phyloP scores from a whole-genome alignment of 1,140 invertebrate genomes.

The Aphaenogaster ashmeadi region DNA sequence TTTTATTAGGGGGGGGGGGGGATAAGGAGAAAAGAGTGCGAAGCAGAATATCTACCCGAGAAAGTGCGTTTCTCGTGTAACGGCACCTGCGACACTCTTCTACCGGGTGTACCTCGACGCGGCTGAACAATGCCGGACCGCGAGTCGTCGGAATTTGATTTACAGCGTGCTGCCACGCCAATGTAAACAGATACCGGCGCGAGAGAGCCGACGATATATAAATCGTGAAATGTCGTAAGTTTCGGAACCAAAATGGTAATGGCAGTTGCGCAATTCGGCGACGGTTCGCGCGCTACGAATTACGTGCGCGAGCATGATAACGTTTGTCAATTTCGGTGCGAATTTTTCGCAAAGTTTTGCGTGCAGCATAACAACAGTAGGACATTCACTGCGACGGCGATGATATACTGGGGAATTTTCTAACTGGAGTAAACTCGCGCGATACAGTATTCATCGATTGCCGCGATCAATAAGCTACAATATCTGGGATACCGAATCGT shows the following conservation, averaged over 20 bases:
- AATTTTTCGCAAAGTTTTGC: constrained; percentile 62
- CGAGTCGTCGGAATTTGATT: constrained; percentile 72
- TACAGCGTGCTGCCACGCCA: constrained; percentile 59
- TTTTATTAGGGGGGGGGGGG: constrained; percentile 68
- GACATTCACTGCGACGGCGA: not conserved
- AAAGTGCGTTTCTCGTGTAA: constrained; percentile 68
- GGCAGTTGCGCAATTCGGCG: constrained; percentile 59
- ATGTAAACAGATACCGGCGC: constrained; percentile 71
- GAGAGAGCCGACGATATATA: constrained; percentile 59
- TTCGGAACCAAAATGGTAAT: constrained; percentile 70
- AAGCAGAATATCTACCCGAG: constrained; percentile 32
- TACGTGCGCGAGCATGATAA: constrained; percentile 42
- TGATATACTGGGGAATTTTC: constrained; percentile 57
- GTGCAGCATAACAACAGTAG: constrained; percentile 39
- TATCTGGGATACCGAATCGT: not conserved
- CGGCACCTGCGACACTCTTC: constrained; percentile 65
- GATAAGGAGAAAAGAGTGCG: not conserved
- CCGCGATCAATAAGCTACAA: constrained; percentile 19
- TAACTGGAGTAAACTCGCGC: constrained; percentile 58
- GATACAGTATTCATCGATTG: constrained; percentile 16
- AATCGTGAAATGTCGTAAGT: constrained; percentile 72
- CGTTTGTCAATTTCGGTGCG: constrained; percentile 65
- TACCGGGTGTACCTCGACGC: constrained; percentile 41
- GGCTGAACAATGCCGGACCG: constrained; percentile 67
- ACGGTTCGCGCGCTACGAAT: constrained; percentile 37